Conservation (phyloP, 1,140 invertebrate genomes). For the Bombus cullumanus region DNA sequence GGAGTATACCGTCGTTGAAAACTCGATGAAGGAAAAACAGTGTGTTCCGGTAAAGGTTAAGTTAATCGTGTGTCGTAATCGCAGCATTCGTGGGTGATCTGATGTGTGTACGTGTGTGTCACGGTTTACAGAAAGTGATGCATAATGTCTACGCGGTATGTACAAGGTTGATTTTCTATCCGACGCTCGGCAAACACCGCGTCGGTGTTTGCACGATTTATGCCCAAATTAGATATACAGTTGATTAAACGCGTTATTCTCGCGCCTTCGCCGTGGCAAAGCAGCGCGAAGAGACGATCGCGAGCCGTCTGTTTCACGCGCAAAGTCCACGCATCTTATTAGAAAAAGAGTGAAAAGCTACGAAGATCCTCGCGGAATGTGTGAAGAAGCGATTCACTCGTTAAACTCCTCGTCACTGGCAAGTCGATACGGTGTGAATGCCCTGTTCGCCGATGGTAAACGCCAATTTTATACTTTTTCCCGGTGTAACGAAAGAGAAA, state of each 20-base stretch:
- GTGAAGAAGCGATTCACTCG: not conserved
- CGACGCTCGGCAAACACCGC: constrained; percentile 56
- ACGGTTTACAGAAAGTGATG: constrained; percentile 52
- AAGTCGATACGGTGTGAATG: constrained; percentile 18
- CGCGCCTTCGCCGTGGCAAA: constrained; percentile 45
- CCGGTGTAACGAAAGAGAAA: constrained; percentile 20
- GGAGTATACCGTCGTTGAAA: constrained; percentile 11
- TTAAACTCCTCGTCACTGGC: not conserved
- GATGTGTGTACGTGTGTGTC: constrained; percentile 27
- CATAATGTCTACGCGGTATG: constrained; percentile 50
- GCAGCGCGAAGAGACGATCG: constrained; percentile 48
- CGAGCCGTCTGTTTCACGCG: not conserved
- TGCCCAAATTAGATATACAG: constrained; percentile 73
- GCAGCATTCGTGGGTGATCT: constrained; percentile 30
- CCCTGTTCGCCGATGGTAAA: constrained; percentile 22
- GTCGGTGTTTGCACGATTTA: constrained; percentile 71
- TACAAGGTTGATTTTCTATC: constrained; percentile 47
- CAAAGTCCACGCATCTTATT: not conserved
- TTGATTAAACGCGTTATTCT: constrained; percentile 60
- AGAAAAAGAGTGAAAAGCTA: not conserved
- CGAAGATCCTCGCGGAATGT: constrained; percentile 5
- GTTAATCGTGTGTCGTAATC: constrained; percentile 38
- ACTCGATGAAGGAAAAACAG: constrained; percentile 36
- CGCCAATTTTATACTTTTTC: too few relatives aligned
- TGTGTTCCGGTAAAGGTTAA: not conserved